Conservation (phyloP, 2,113 vertebrate genomes). For the Leiothrix lutea region DNA sequence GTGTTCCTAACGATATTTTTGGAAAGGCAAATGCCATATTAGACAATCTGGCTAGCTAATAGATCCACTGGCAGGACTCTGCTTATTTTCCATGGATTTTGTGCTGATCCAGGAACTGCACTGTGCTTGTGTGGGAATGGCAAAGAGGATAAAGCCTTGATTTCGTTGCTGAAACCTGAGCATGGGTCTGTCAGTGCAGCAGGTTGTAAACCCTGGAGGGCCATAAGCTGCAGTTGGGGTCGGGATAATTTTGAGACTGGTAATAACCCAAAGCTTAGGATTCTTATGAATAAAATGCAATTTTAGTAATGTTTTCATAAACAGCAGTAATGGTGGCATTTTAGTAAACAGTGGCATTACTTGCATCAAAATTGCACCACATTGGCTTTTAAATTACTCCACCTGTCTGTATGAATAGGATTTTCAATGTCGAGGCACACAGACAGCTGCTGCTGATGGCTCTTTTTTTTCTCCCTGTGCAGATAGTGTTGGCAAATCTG, state of each 20-base stretch:
- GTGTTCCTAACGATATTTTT: not conserved
- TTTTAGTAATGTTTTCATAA: conserved; percentile 80
- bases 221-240: not conserved
- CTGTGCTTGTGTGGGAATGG: not conserved
- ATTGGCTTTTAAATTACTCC: conserved; percentile 80
- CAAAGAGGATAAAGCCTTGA: not conserved
- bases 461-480: conserved; percentile 63
- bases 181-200: conserved; percentile 12
- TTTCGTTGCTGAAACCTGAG: not conserved
- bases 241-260: conserved; percentile 61
- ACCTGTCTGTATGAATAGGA: conserved; percentile 78
- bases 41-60: not conserved
- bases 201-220: conserved; percentile 52
- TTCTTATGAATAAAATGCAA: conserved; percentile 75
- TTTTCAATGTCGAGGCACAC: conserved; percentile 68
- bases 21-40: not conserved
- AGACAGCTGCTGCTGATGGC: conserved; percentile 77
- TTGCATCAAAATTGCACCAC: conserved; percentile 77
- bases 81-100: not conserved
- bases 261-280: conserved; percentile 64
- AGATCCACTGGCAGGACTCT: not conserved
- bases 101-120: not conserved
- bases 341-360: conserved; percentile 77
- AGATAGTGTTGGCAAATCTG: conserved; percentile 70
- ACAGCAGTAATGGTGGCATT: conserved; percentile 67